phyloP scores from a whole-genome alignment of 92 coral and sea anemone species.

The Phenganax stokvisi region DNA sequence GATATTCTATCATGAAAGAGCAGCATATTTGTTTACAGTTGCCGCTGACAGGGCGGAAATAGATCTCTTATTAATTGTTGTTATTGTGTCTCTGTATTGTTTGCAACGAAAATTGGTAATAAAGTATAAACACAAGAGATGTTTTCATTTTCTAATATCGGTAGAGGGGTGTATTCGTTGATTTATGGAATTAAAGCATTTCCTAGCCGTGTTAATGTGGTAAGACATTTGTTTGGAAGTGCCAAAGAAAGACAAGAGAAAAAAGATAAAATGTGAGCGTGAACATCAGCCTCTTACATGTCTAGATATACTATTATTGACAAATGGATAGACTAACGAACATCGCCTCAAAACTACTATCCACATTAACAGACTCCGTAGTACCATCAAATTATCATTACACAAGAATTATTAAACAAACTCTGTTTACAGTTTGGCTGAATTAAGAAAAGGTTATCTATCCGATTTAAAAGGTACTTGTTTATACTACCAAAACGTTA shows the following conservation, averaged over 20 bases:
- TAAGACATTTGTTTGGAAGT: slow-evolving; percentile 11
- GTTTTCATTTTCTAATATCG: neutral
- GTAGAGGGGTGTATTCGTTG: neutral
- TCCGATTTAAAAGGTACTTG: slow-evolving; percentile 81
- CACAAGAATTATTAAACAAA: neutral
- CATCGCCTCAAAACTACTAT: no score
- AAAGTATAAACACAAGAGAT: neutral
- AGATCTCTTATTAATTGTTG: neutral
- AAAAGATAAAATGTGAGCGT: slow-evolving; percentile 23
- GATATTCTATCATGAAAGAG: neutral
- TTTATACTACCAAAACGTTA: no score
- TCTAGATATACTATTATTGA: neutral
- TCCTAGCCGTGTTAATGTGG: neutral
- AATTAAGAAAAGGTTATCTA: slow-evolving; percentile 80
- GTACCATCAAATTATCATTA: neutral
- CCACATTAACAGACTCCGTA: neutral
- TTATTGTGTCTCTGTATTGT: no score
- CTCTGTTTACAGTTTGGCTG: slow-evolving; percentile 57
- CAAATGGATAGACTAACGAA: neutral
- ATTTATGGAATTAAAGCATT: slow-evolving; percentile 6
- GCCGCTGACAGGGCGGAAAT: slow-evolving; percentile 12
- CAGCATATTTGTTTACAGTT: neutral
- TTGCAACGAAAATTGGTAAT: no score
- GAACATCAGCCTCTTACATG: neutral
- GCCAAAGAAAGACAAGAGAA: slow-evolving; percentile 33